Conservation (phyloP, 2,797 vertebrate species). For the Sciaenops ocellatus region DNA sequence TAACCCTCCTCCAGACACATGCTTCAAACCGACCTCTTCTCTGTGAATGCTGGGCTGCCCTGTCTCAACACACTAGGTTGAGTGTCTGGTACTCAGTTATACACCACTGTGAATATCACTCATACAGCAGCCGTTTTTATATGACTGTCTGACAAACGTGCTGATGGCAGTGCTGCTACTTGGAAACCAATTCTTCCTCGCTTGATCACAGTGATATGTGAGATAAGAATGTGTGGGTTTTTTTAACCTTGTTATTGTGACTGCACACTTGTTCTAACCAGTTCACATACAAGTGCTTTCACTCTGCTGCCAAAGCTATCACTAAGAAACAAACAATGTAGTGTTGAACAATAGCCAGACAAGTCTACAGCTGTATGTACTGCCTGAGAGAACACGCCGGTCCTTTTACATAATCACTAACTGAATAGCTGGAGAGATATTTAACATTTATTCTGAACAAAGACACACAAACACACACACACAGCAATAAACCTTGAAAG, state of each 20-base stretch:
- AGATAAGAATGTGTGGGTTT: slow-evolving; percentile 66
- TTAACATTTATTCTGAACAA: slow-evolving; percentile 40
- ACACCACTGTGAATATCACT: slow-evolving; percentile 71
- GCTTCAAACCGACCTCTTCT: slow-evolving; percentile 64
- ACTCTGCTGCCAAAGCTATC: slow-evolving; percentile 77
- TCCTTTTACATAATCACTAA: slow-evolving; percentile 60
- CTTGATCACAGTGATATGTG: slow-evolving; percentile 64
- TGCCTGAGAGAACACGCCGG: slow-evolving; percentile 76
- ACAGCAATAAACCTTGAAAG: slow-evolving; percentile 33
- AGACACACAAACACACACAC: slow-evolving; percentile 3
- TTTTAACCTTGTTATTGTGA: slow-evolving; percentile 75
- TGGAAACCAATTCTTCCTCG: slow-evolving; percentile 49
- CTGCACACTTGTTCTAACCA: slow-evolving; percentile 81
- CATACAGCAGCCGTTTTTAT: slow-evolving; percentile 69
- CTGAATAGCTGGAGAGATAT: slow-evolving; percentile 50
- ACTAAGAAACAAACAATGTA: slow-evolving; percentile 79
- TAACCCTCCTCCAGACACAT: slow-evolving; percentile 64
- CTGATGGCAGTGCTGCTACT: slow-evolving; percentile 65
- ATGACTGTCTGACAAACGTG: slow-evolving; percentile 69
- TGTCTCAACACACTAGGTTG: slow-evolving; percentile 66
- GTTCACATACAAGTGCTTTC: slow-evolving; percentile 75
- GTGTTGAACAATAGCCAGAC: slow-evolving; percentile 81
- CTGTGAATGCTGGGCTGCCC: slow-evolving; percentile 48
- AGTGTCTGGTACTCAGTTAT: slow-evolving; percentile 65
- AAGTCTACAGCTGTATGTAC: slow-evolving; percentile 77